Evolutionary conservation across 1,140 invertebrate genomes (phyloP), one percentile per base, ranked within the genome.

Genomic region (Micrasema longulum): DNA sequence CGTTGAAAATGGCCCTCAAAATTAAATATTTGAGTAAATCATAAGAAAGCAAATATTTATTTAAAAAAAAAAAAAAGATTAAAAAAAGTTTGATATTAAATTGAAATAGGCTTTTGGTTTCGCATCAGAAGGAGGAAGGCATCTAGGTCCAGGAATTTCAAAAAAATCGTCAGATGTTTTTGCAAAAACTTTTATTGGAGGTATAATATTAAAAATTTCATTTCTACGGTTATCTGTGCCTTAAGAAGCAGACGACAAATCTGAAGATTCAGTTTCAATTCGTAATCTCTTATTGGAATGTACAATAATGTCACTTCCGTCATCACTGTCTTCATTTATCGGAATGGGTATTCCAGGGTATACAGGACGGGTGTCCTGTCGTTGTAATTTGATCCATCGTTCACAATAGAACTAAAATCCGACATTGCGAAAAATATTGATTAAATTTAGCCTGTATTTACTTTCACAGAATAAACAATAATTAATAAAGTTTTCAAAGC

Each of bases 91-190:
- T 2, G 11, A 45, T 23, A 52, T 23, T 22, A 52, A 22, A 38
- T 57, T 31, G 18, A 70, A 50, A 73, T 76, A 73, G 26, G 22
- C 70, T 48, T 65, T 55, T 38, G 71, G 62, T 16, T 20, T 48
- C 31, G 38, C 45, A 63, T 73, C 45, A 38, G n/a, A 7, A 14
- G 45, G 62, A 50, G 71, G 55, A 50, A 9, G 12, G 12, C 47
- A 18, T 50, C 18, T 4, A n/a, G 12, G 47, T 14, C 47, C 47
- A 50, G 1, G 2, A 52, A n/a, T 23, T 52, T 26, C 12, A 23
- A 26, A 52, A 52, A 31, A 31, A 31, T 31, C 26, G 26, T 31
- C 26, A 31, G 26, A 31, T 31, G 26, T 31, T 45, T n/a, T 45
- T 45, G 41, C 3, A 16, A 12, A 16, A 45, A 45, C 45, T 47